phyloP scores from a whole-genome alignment of 2,797 vertebrate genomes.

The Girardinus metallicus region DNA sequence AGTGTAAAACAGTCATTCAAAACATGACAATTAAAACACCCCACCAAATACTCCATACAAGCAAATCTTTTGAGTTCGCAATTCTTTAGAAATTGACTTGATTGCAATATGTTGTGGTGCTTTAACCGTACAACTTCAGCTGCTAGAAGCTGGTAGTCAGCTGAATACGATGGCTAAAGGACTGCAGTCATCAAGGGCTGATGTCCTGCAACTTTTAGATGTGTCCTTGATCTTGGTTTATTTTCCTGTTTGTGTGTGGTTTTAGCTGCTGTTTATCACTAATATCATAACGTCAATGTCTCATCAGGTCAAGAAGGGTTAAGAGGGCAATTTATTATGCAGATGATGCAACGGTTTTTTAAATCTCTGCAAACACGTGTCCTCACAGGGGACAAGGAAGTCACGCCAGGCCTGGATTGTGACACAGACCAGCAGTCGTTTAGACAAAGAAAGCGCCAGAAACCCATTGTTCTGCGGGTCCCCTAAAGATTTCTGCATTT shows the following conservation, averaged over 20 bases:
- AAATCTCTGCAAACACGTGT: constrained; percentile 5
- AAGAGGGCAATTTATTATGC: constrained; percentile 5
- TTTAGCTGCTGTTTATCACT: not conserved
- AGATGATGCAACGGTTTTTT: not conserved
- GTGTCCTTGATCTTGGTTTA: not conserved
- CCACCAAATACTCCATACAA: not conserved
- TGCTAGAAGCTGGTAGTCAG: not conserved
- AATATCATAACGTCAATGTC: not conserved
- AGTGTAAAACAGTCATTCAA: not conserved
- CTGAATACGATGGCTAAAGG: not conserved
- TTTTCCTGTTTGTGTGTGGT: not conserved
- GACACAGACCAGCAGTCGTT: constrained; percentile 51
- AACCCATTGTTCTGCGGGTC: constrained; percentile 42
- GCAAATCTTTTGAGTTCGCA: not conserved
- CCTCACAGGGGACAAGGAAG: constrained; percentile 36
- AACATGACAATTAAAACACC: too few species aligned
- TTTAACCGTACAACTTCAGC: not conserved
- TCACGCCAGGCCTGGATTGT: constrained; percentile 38
- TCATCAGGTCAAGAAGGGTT: not conserved
- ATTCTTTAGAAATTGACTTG: not conserved
- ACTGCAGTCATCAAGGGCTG: too few species aligned
- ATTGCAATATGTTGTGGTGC: not conserved
- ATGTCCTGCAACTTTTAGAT: not conserved
- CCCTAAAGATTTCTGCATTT: constrained; percentile 61
- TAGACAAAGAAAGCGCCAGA: constrained; percentile 19